Evolutionary conservation across 2,888 invertebrate genomes (phyloP), one percentile per base, ranked within the genome.

Genomic region (Eupithecia inturbata): DNA sequence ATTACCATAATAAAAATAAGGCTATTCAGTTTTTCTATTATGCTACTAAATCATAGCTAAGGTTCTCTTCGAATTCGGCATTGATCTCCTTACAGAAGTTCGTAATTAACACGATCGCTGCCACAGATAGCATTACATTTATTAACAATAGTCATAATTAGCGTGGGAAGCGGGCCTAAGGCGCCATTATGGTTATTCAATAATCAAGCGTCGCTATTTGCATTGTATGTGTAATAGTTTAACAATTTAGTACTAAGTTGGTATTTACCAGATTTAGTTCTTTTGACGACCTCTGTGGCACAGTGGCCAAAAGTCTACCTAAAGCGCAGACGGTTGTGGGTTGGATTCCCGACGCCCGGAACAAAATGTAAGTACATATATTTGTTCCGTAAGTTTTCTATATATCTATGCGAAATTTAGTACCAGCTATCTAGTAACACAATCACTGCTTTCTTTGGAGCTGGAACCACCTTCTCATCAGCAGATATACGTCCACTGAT

Each of bases 161-260:
- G 73, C 78, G 80, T 80, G 80, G 77, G 80, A 78, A 74, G 76
- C 69, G 60, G 70, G 73, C 72, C 53, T 74, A 69, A 77, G 41
- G 70, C 22, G 49, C 67, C 57, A 68, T 71, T 66, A 69, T 66
- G 68, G 22, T 57, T 57, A 71, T 62, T 73, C 57, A 68, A 70
- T 74, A 67, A 33, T 63, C 53, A 62, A 49, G 73, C 45, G 70
- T 67, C 10, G 7, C 14, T n/a, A 36, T 64, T 64, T 64, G 22
- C 64, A 39, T 64, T 12, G 26, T 62, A 63, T 14, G 4, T 4
- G 1, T 19, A 10, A 7, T 36, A 36, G 22, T 64, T n/a, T 14
- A n/a, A 64, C 36, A 3, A 19, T 33, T 63, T 36, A 10, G n/a
- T 49, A n/a, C 10, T n/a, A 12, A 53, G 53, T 22, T 22, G 53